A percentile compares a stretch with the other conserved stretches of the same genome.
These are phyloP conservation scores for Saturnia japonica DNA, from an alignment of 2,888 invertebrate species.

Conservation along the genomic window DNA sequence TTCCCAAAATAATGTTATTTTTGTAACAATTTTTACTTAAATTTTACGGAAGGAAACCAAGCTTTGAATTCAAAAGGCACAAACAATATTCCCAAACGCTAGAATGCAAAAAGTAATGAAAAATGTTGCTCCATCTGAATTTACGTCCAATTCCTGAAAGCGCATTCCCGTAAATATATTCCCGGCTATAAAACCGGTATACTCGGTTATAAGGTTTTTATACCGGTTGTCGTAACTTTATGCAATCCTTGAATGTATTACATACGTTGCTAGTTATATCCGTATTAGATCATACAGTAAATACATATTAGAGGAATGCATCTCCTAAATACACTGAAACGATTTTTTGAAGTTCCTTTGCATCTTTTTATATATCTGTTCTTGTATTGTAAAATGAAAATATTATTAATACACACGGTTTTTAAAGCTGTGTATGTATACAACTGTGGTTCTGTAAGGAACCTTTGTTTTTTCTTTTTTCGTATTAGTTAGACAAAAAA, in stretches of 20 bases:
- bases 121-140: constrained; percentile 57
- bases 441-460: too few species aligned
- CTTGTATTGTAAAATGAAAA: too few species aligned
- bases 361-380: too few species aligned
- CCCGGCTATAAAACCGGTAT: constrained; percentile 67
- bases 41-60: not conserved
- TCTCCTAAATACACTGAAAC: not conserved
- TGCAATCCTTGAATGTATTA: constrained; percentile 17
- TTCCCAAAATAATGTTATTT: not conserved
- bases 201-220: constrained; percentile 71
- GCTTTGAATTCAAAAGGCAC: not conserved
- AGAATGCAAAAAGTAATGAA: constrained; percentile 46
- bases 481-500: too few species aligned
- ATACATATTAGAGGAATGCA: not conserved
- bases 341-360: not conserved
- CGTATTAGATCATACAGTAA: not conserved
- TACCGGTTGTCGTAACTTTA: constrained; percentile 57
- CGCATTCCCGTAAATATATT: constrained; percentile 74
- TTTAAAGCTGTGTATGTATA: too few species aligned
- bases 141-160: constrained; percentile 70
- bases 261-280: constrained; percentile 1
- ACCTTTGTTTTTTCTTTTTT: too few species aligned
- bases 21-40: not conserved
- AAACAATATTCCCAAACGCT: constrained; percentile 11
- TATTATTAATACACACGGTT: too few species aligned